Base-by-base conservation (phyloP, 2,797 vertebrate species). In the Falco berigora region DNA sequence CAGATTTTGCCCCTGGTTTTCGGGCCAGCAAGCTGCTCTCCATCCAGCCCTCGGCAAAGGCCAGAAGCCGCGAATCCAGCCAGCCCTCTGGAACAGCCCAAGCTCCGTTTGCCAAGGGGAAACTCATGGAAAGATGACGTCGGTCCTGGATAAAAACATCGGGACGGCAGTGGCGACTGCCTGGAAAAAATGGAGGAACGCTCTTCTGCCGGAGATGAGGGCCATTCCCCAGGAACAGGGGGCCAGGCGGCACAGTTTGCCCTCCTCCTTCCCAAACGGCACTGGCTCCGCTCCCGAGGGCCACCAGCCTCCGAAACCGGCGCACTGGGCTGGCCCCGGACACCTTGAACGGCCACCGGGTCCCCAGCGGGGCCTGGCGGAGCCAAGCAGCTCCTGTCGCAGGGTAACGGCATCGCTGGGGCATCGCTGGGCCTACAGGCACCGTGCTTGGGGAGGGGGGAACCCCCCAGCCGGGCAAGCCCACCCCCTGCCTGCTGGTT, bases 11-110 rank as follows among this genome's bases (percentile, higher is more conserved):
- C 5, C 3, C 5, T 1, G 10, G n/a, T 32, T 67, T 56, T 8
- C 2, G 2, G 50, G 59, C 34, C 1, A 6, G 25, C n/a, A 4
- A 30, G 20, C 6, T 5, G 4, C 20, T 24, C 30, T 16, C 6
- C 3, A 23, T 34, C 40, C 4, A 23, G 16, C 52, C 47, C 14
- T 4, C 21, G 24, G 71, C 42, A 42, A 59, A 32, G 19, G 53
- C 17, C 59, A 20, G 47, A 17, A 16, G 38, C 32, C 3, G 3
- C 14, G 32, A 52, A 44, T 16, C 42, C 24, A 2, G 20, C 23
- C 10, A 4, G 46, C 27, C 49, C 58, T 71, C 15, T 21, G 40
- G 50, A 52, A 34, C 3, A 12, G 52, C 55, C 59, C 36, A 12
- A 36, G 25, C 69, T 81, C 52, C 15, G 2, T 28, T 17, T 47